Conservation (phyloP, 2,888 invertebrate species). For the Sarcophaga variegata region DNA sequence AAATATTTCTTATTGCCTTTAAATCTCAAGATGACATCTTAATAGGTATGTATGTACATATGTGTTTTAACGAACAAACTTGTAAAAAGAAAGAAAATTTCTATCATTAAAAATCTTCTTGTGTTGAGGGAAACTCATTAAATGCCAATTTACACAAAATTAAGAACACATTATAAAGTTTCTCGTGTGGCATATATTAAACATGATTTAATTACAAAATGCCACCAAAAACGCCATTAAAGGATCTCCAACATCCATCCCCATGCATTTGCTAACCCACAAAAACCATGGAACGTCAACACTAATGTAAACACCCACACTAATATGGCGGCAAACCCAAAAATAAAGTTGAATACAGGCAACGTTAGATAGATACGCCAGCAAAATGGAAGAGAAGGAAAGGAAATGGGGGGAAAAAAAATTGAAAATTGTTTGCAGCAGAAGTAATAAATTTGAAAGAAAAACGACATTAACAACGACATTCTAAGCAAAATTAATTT, state of each 20-base stretch:
- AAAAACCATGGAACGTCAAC: background rate
- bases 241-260: background rate
- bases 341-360: background rate
- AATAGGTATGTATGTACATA: background rate
- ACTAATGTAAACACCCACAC: background rate
- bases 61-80: background rate
- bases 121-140: slow-evolving; percentile 49
- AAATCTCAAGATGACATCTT: background rate
- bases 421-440: background rate
- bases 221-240: slow-evolving; percentile 9
- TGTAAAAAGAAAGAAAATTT: background rate
- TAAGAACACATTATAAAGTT: slow-evolving; percentile 64
- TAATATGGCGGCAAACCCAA: background rate
- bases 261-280: background rate
- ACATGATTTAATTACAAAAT: slow-evolving; percentile 50
- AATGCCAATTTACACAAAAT: slow-evolving; percentile 62
- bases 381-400: background rate
- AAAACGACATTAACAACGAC: background rate
- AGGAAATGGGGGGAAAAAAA: background rate
- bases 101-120: slow-evolving; percentile 27
- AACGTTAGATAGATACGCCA: background rate
- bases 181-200: slow-evolving; percentile 51
- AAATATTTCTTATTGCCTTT: too few species aligned
- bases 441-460: background rate
- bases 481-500: background rate